These are phyloP conservation scores for Calameuta filiformis DNA, from an alignment of 2,888 invertebrate species.

Conservation along the genomic window DNA sequence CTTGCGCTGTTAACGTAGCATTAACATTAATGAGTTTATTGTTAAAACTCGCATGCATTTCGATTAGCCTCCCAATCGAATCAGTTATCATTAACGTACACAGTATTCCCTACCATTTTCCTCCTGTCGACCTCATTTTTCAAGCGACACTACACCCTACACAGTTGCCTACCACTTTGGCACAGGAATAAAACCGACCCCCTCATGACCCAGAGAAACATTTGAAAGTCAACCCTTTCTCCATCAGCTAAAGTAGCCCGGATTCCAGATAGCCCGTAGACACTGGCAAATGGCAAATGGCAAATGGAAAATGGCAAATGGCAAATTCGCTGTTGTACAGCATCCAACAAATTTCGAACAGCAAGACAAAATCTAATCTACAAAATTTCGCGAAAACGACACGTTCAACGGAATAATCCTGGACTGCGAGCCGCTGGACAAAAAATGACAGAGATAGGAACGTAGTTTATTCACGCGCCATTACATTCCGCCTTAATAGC, in stretches of 20 bases:
- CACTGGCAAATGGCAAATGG: background rate
- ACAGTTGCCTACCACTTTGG: background rate
- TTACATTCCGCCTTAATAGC: constrained; percentile 37
- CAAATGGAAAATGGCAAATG: too few species aligned
- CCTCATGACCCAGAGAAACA: background rate
- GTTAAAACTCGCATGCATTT: constrained; percentile 55
- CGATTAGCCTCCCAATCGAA: constrained; percentile 48
- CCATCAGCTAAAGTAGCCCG: background rate
- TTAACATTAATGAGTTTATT: constrained; percentile 60
- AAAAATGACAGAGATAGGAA: constrained; percentile 25
- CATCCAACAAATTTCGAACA: background rate
- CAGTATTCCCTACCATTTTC: background rate
- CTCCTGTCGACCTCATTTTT: background rate
- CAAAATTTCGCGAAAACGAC: background rate
- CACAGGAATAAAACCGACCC: background rate
- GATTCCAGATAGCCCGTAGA: background rate
- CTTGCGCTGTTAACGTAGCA: constrained; percentile 43
- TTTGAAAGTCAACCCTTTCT: background rate
- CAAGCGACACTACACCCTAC: background rate
- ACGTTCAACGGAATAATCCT: constrained; percentile 22
- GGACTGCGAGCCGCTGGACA: constrained; percentile 6
- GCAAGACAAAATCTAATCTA: background rate
- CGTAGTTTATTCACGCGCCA: constrained; percentile 44
- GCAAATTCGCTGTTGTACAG: background rate
- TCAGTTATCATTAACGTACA: constrained; percentile 35